These are phyloP conservation scores for Drosophila crucigera DNA, from an alignment of 2,888 invertebrate genomes.

Conservation along the genomic window DNA sequence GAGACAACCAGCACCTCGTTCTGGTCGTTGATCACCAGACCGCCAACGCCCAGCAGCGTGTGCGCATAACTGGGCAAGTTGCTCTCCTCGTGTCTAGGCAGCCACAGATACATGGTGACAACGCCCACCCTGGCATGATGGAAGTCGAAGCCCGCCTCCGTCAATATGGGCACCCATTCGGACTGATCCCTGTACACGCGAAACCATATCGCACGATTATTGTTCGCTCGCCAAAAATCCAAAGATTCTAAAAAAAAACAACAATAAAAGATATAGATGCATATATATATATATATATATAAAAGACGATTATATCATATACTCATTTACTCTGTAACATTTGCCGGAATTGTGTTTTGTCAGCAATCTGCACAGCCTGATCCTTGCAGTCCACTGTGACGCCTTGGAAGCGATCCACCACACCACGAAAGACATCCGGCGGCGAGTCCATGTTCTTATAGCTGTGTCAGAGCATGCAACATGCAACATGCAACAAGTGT, in stretches of 20 bases:
- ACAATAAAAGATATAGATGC: neutral
- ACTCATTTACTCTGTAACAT: slow-evolving; percentile 45
- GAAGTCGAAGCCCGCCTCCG: slow-evolving; percentile 92
- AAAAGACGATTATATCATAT: neutral
- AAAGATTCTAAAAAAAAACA: slow-evolving; percentile 88
- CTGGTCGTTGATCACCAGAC: slow-evolving; percentile 90
- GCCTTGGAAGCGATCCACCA: slow-evolving; percentile 89
- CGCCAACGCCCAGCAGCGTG: slow-evolving; percentile 93
- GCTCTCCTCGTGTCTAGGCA: slow-evolving; percentile 87
- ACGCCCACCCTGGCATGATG: slow-evolving; percentile 93
- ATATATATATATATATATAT: neutral
- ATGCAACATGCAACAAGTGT: neutral
- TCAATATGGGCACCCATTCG: slow-evolving; percentile 91
- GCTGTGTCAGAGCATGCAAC: slow-evolving; percentile 21
- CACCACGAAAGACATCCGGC: slow-evolving; percentile 85
- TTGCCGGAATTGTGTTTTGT: slow-evolving; percentile 87
- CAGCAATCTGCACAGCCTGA: slow-evolving; percentile 70
- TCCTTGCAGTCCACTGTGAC: slow-evolving; percentile 87
- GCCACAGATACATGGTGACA: slow-evolving; percentile 93
- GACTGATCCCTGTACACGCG: slow-evolving; percentile 90
- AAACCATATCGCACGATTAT: slow-evolving; percentile 92
- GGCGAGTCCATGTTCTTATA: slow-evolving; percentile 73
- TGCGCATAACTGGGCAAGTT: slow-evolving; percentile 91
- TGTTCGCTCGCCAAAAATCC: slow-evolving; percentile 88
- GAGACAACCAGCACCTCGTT: slow-evolving; percentile 92